Conservation (phyloP, 2,113 vertebrate species). For the Daphoenositta chrysoptera region DNA sequence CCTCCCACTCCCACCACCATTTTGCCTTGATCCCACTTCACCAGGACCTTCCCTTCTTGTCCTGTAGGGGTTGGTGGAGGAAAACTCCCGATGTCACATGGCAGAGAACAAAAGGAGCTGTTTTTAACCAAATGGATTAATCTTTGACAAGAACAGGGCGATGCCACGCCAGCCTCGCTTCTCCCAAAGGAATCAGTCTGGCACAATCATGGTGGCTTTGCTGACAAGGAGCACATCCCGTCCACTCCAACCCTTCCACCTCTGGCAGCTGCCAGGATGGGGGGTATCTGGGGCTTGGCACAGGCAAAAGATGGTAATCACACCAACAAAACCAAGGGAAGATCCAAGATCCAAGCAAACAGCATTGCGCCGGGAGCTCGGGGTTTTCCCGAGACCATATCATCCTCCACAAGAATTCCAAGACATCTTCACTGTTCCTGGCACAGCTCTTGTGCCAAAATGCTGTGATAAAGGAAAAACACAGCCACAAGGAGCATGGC, state of each 20-base stretch:
- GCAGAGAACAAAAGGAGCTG: background rate
- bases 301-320: background rate
- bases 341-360: fast-evolving
- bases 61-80: background rate
- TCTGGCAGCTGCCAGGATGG: background rate
- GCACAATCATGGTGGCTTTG: background rate
- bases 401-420: background rate
- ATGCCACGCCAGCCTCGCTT: fast-evolving
- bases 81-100: background rate
- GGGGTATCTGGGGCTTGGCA: background rate
- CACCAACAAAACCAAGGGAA: background rate
- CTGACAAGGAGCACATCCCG: background rate
- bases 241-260: background rate
- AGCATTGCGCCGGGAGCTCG: fast-evolving
- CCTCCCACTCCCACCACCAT: background rate
- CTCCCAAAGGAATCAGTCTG: background rate
- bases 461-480: fast-evolving
- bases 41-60: background rate
- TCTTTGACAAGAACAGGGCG: fast-evolving
- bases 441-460: background rate
- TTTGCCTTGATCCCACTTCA: fast-evolving
- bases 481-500: fast-evolving
- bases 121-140: fast-evolving
- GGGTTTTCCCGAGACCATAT: fast-evolving
- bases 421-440: fast-evolving